Conservation (phyloP, 2,113 vertebrate genomes). For the human region GRCh38 chr1:40483501-40484000, state of each 20-base stretch:
- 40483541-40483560: neutral
- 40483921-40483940: too few relatives aligned
- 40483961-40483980: too few relatives aligned
- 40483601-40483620: constrained; percentile 6
- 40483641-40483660: neutral
- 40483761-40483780: neutral
- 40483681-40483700: neutral
- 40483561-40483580: neutral
- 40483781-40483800: neutral
- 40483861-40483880: too few relatives aligned
- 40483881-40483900: too few relatives aligned
- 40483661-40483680: neutral
- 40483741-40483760: constrained; percentile 6
- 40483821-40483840: too few relatives aligned
- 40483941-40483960: too few relatives aligned
- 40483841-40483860: too few relatives aligned
- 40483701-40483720: constrained; percentile 2
- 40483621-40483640: constrained; percentile 4
- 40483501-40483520: too few relatives aligned
- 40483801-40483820: too few relatives aligned
- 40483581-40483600: constrained; percentile 2
- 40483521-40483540: neutral
- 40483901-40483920: too few relatives aligned
- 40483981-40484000: too few relatives aligned
- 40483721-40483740: neutral